A percentile compares a stretch with the other conserved stretches of the same genome.
Evolutionary conservation across 2,797 vertebrate species (phyloP).

Genomic region (Staurois parvus): DNA sequence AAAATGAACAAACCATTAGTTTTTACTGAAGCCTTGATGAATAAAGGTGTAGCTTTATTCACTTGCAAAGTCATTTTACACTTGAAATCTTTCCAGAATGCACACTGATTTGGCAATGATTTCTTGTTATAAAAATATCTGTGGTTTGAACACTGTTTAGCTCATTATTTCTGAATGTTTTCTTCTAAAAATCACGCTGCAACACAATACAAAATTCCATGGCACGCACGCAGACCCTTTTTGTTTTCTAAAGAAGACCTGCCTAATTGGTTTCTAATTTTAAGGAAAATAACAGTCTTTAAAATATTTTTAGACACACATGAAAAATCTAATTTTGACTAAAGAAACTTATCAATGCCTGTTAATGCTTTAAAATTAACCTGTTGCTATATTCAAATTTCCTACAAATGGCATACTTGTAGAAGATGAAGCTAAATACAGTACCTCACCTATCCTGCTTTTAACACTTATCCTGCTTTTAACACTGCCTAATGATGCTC

Average conservation of each 20-base stretch:
- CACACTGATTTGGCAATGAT: constrained; percentile 8
- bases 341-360: too few relatives aligned
- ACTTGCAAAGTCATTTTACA: constrained; percentile 17
- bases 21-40: constrained; percentile 24
- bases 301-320: not conserved
- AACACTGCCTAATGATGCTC: too few relatives aligned
- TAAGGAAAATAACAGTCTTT: not conserved
- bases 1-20: constrained; percentile 34
- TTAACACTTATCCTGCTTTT: too few relatives aligned
- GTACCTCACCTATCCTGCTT: too few relatives aligned
- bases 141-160: constrained; percentile 25
- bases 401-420: too few relatives aligned
- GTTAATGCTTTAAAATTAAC: too few relatives aligned
- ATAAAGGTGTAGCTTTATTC: constrained; percentile 18
- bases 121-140: constrained; percentile 5
- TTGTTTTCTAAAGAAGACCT: not conserved
- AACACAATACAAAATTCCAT: not conserved
- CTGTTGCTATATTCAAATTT: too few relatives aligned
- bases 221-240: not conserved
- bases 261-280: not conserved
- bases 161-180: constrained; percentile 12
- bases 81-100: constrained; percentile 10
- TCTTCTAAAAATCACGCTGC: not conserved
- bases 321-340: not conserved
- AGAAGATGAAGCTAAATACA: too few relatives aligned